phyloP scores from a whole-genome alignment of 23 tunicate species.

The Oikopleura albicans region DNA sequence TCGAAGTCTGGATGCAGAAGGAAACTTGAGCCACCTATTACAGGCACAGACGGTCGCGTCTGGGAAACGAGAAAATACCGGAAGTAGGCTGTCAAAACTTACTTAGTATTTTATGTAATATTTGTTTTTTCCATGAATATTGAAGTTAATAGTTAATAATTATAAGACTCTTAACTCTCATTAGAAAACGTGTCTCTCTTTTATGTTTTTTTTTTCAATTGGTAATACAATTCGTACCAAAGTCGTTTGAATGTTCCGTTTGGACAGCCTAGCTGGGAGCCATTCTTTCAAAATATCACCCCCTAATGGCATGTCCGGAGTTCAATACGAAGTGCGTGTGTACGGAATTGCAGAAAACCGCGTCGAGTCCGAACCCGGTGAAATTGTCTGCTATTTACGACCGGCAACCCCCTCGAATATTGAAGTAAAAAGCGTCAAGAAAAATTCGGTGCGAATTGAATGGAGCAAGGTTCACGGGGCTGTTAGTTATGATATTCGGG shows the following conservation, averaged over 20 bases:
- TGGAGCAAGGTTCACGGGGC: background rate
- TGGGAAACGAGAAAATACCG: background rate
- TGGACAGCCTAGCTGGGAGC: no score
- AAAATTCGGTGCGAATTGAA: background rate
- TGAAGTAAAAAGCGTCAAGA: background rate
- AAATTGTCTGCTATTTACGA: background rate
- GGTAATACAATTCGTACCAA: background rate
- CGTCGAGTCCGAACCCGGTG: background rate
- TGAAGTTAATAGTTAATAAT: no score
- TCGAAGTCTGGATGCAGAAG: background rate
- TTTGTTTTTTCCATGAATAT: no score
- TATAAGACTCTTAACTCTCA: no score
- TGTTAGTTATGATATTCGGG: background rate
- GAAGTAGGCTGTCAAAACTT: no score
- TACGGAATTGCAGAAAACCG: background rate
- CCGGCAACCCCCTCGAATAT: background rate
- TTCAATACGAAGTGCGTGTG: background rate
- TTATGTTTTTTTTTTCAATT: no score
- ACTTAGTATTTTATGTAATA: no score
- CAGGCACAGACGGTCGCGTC: background rate
- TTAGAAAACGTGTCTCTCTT: no score
- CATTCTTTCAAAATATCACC: background rate
- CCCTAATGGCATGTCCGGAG: constrained; percentile 2
- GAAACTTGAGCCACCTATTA: background rate
- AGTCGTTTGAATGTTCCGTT: no score